Base-by-base conservation (phyloP, 2,888 invertebrate genomes). In the Steinernema hermaphroditum region DNA sequence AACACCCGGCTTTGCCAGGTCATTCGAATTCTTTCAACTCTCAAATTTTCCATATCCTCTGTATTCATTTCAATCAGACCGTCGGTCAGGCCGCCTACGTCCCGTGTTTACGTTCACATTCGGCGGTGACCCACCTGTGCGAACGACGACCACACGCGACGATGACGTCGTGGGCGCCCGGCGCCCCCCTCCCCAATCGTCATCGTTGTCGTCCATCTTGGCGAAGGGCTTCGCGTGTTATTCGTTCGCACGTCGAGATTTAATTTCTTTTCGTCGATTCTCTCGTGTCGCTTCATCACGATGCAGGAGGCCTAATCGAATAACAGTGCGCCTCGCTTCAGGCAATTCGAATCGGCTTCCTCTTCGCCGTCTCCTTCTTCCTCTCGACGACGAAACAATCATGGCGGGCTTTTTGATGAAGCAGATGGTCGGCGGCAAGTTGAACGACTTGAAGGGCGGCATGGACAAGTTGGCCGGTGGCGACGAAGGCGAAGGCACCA, bases 401-500 rank as follows among this genome's bases (percentile, higher is more conserved):
- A 85, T 85, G 84, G 84, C 85, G 24, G 79, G 83, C 37, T 85
- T 85, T 76, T 73, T 85, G 71, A 83, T 85, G 82, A 85, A 86
- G 76, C 85, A 86, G 76, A 84, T 86, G 85, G 86, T 86, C 46
- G 86, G 86, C 27, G 81, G 80, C 74, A 85, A 86, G 79, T 72
- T 86, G 43, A 82, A 82, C 72, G 86, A 83, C 69, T 79, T 86
- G 49, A 86, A 85, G 68, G 83, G 85, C 34, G 81, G 81, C 19
- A 77, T 81, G 57, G 78, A 77, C 74, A 73, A 75, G 37, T 62
- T 80, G 72, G 78, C 80, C 49, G 81, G 82, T 50, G 77, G 74
- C 43, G 80, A 82, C 22, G 81, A 79, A 16, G 82, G 75, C 29
- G 77, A 70, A 22, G 82, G 80, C 49, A 80, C 81, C 73, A 96